Evolutionary conservation across 1,140 invertebrate genomes (phyloP).

Genomic region (Camponotus pennsylvanicus): DNA sequence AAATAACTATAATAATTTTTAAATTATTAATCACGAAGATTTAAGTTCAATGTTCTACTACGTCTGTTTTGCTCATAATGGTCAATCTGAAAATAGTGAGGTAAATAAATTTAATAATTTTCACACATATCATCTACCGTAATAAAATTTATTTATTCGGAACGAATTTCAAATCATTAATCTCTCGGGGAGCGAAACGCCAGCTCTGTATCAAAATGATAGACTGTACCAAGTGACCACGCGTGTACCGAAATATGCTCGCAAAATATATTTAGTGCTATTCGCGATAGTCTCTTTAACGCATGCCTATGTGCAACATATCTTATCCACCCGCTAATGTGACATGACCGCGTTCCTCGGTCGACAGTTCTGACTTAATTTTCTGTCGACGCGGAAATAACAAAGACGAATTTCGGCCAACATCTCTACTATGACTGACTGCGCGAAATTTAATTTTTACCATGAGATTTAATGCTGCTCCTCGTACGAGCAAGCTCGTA

Average conservation of each 20-base stretch:
- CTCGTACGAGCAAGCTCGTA: conserved; percentile 22
- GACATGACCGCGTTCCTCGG: neutral
- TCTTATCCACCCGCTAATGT: conserved; percentile 24
- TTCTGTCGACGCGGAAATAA: conserved; percentile 39
- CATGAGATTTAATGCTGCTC: conserved; percentile 39
- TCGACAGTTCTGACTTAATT: conserved; percentile 45
- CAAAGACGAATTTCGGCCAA: conserved; percentile 53
- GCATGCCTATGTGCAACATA: neutral
- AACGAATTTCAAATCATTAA: neutral
- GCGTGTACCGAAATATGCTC: conserved; percentile 27
- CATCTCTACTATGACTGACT: conserved; percentile 17
- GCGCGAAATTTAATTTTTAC: conserved; percentile 47
- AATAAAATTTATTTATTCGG: neutral
- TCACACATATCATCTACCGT: neutral
- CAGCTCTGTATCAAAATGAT: neutral
- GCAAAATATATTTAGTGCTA: conserved; percentile 35
- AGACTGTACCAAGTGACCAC: conserved; percentile 3
- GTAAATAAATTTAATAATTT: neutral
- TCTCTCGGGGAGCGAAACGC: neutral
- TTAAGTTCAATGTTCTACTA: neutral
- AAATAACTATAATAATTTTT: too few relatives aligned
- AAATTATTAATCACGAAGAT: neutral
- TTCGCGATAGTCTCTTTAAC: conserved; percentile 39
- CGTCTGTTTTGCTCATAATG: neutral
- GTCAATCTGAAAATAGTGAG: neutral